Evolutionary conservation across 2,888 invertebrate species (phyloP).

Genomic region (Spicauda simplicius): DNA sequence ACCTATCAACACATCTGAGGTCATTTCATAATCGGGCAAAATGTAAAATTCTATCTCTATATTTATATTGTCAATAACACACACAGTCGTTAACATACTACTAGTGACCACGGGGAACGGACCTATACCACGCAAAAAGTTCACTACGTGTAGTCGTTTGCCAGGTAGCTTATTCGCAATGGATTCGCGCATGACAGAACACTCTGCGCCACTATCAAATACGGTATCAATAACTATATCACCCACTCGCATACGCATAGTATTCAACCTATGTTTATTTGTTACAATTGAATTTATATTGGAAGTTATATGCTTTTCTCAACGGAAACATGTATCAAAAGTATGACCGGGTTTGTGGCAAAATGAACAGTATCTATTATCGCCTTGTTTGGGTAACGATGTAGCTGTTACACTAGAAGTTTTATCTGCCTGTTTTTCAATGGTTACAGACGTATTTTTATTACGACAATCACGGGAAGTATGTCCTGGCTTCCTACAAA

Average conservation of each 20-base stretch:
- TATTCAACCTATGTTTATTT: slow-evolving; percentile 14
- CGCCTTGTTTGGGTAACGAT: too few species aligned
- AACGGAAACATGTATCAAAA: slow-evolving; percentile 45
- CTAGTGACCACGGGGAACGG: slow-evolving; percentile 30
- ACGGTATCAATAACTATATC: slow-evolving; percentile 36
- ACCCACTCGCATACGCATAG: slow-evolving; percentile 37
- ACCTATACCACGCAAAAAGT: slow-evolving; percentile 34
- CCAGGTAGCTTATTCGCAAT: slow-evolving; percentile 46
- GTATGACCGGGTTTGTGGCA: slow-evolving; percentile 46
- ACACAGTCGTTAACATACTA: slow-evolving; percentile 16
- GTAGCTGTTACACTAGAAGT: too few species aligned
- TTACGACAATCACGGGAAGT: too few species aligned
- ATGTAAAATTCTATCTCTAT: slow-evolving; percentile 35
- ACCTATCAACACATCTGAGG: slow-evolving; percentile 34
- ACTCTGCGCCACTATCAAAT: slow-evolving; percentile 51
- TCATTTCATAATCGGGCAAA: slow-evolving; percentile 35
- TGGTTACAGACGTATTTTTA: too few species aligned
- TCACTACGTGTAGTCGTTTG: slow-evolving; percentile 34
- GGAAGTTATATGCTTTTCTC: slow-evolving; percentile 41
- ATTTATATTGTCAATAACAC: slow-evolving; percentile 24
- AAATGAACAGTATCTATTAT: slow-evolving; percentile 39
- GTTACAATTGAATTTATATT: slow-evolving; percentile 44
- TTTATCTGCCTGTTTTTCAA: too few species aligned
- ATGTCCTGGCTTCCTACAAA: too few species aligned
- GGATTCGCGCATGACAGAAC: slow-evolving; percentile 45